Base-by-base conservation (phyloP, 2,797 vertebrate species). In the Bryconaethiops microstoma region DNA sequence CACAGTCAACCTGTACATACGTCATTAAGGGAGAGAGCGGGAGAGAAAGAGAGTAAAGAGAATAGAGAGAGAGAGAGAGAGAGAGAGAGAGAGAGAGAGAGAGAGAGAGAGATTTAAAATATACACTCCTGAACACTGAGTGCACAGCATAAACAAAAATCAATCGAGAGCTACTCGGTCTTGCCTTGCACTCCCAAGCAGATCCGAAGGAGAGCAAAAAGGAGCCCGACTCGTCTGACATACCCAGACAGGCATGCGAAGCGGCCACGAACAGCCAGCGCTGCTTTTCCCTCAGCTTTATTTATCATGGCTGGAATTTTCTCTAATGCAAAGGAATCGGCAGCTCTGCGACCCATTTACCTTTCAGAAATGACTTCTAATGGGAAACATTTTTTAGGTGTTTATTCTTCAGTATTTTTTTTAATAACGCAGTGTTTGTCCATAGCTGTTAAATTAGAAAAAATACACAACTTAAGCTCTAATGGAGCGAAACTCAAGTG, bases 1-100 rank as follows among this genome's bases (percentile, higher is more conserved):
- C 87, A 90, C 88, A 92, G 92, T 92, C 93, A 93, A 88, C 74
- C 88, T 88, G 88, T 89, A 87, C 88, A 88, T 89, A 90, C 88
- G 88, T 90, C 87, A 91, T 91, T 89, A 89, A 78, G 73, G 54
- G 65, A 63, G 74, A 63, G 42, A 68, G 59, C 2, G 35, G 13
- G 50, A 64, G 57, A 64, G 59, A n/a, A 35, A 67, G 40, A 68
- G 35, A 35, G 35, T 35, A 35, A 35, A 68, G 17, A 10, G 59
- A 21, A 16, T 21, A n/a, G 2, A 57, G 54, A 19, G 16, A n/a
- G 5, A 57, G 54, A 19, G 16, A n/a, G 5, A 21, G 48, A n/a
- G 50, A 74, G 35, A 40, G 54, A 14, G 13, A 64, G 29, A 64
- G 62, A 35, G 35, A 42, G 14, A 76, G 48, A 29, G 5, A 79